Percentiles rank a stretch among this genome's conserved stretches.
Conservation (phyloP, 2,888 invertebrate species). For the Cantharis rufa region DNA sequence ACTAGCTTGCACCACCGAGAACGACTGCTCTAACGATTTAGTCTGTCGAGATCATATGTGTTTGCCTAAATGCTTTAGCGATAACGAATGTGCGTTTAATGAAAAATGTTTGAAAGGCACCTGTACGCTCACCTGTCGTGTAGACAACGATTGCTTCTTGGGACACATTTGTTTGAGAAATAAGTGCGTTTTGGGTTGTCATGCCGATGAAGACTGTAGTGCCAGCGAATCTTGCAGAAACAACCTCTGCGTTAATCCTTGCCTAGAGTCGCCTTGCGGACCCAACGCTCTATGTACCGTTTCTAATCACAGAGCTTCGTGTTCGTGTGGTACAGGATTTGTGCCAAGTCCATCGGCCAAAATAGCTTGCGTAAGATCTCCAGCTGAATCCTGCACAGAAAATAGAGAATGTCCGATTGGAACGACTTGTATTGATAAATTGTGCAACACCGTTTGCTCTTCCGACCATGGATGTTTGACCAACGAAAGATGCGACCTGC, state of each 20-base stretch:
- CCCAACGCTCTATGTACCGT: slow-evolving; percentile 83
- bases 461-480: slow-evolving; percentile 75
- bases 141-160: slow-evolving; percentile 90
- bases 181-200: slow-evolving; percentile 85
- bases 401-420: slow-evolving; percentile 77
- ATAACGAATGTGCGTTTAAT: slow-evolving; percentile 85
- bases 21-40: slow-evolving; percentile 73
- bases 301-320: slow-evolving; percentile 78
- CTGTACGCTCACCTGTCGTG: slow-evolving; percentile 87
- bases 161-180: slow-evolving; percentile 87
- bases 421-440: slow-evolving; percentile 72
- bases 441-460: slow-evolving; percentile 80
- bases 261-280: slow-evolving; percentile 77
- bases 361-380: slow-evolving; percentile 83
- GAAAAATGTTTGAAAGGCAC: slow-evolving; percentile 84
- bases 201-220: slow-evolving; percentile 85
- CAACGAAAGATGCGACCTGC: slow-evolving; percentile 76
- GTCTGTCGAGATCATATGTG: slow-evolving; percentile 84
- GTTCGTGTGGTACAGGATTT: slow-evolving; percentile 77
- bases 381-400: slow-evolving; percentile 73
- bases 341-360: slow-evolving; percentile 88
- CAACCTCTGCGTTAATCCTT: slow-evolving; percentile 81
- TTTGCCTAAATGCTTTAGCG: slow-evolving; percentile 72
- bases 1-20: slow-evolving; percentile 69
- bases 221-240: slow-evolving; percentile 80